Evolutionary conservation across 2,113 vertebrate species (phyloP).

Genomic region (Kryptolebias marmoratus): DNA sequence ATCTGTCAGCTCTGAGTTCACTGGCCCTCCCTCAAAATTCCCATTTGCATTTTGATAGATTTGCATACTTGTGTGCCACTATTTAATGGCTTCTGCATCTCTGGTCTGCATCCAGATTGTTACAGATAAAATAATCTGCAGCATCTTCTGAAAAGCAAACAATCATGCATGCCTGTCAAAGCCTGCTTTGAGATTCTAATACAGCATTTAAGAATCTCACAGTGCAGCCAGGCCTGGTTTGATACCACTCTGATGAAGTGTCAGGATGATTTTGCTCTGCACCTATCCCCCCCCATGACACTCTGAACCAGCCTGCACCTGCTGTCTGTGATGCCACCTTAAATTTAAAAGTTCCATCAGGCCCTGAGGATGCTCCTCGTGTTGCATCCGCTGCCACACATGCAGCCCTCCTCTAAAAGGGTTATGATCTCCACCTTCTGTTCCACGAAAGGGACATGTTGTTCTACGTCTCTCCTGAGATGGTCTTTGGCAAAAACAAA

Average conservation of each 20-base stretch:
- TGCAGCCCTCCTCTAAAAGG: neutral
- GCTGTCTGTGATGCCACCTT: slow-evolving; percentile 31
- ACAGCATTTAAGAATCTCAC: no score
- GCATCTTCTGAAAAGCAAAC: neutral
- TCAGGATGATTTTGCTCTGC: slow-evolving; percentile 13
- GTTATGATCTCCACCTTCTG: slow-evolving; percentile 5
- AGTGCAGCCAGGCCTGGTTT: no score
- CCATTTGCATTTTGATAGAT: neutral
- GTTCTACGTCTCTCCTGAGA: slow-evolving; percentile 37
- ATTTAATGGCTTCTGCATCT: neutral
- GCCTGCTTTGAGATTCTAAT: neutral
- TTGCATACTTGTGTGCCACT: neutral
- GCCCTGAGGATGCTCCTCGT: slow-evolving; percentile 33
- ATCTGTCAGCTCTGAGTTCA: neutral
- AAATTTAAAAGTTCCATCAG: slow-evolving; percentile 25
- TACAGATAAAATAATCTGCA: slow-evolving; percentile 6
- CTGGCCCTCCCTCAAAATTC: neutral
- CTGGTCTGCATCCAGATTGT: slow-evolving; percentile 5
- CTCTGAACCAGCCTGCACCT: slow-evolving; percentile 26
- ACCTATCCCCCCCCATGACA: no score
- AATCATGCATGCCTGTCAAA: slow-evolving; percentile 3
- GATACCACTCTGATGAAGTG: slow-evolving; percentile 12
- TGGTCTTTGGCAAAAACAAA: slow-evolving; percentile 6
- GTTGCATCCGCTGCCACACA: slow-evolving; percentile 27
- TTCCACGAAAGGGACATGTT: slow-evolving; percentile 46